Percentiles rank a stretch among this genome's conserved stretches.
phyloP scores from a whole-genome alignment of 2,113 vertebrate species.

The Aythya baeri region DNA sequence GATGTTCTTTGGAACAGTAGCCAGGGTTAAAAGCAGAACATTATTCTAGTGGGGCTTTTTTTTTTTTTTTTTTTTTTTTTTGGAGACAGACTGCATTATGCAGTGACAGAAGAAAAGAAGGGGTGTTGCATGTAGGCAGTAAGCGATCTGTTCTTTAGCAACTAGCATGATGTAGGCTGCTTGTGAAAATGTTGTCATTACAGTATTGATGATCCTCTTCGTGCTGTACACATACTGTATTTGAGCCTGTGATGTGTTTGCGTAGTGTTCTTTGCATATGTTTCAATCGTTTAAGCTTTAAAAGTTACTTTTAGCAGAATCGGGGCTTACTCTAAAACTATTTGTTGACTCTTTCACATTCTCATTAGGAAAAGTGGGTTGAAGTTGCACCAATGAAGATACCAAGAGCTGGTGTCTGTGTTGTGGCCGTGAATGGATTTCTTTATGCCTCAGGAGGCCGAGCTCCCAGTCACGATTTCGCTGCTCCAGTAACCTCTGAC shows the following conservation, averaged over 20 bases:
- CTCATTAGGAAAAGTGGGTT: slow-evolving; percentile 90
- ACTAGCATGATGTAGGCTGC: not conserved
- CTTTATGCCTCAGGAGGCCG: slow-evolving; percentile 92
- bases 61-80: not conserved
- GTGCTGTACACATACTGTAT: not conserved
- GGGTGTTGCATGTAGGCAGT: not conserved
- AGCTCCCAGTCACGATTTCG: slow-evolving; percentile 90
- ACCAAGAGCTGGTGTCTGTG: slow-evolving; percentile 90
- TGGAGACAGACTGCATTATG: not conserved
- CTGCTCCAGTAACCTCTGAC: slow-evolving; percentile 93
- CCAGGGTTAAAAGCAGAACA: not conserved
- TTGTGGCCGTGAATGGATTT: slow-evolving; percentile 91
- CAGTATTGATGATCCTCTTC: not conserved
- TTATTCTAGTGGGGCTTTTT: not conserved
- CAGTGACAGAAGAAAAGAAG: not conserved
- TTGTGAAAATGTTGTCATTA: not conserved
- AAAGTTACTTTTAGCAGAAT: not conserved
- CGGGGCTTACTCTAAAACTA: not conserved
- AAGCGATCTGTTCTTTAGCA: not conserved
- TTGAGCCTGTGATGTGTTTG: not conserved
- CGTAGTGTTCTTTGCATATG: not conserved
- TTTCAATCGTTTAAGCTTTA: not conserved
- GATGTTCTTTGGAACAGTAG: not conserved
- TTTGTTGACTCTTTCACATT: not conserved
- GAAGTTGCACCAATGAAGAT: slow-evolving; percentile 92